Evolutionary conservation across 2,113 vertebrate genomes (phyloP), one percentile per base, ranked within the genome.

Genomic region (Camelus bactrianus): DNA sequence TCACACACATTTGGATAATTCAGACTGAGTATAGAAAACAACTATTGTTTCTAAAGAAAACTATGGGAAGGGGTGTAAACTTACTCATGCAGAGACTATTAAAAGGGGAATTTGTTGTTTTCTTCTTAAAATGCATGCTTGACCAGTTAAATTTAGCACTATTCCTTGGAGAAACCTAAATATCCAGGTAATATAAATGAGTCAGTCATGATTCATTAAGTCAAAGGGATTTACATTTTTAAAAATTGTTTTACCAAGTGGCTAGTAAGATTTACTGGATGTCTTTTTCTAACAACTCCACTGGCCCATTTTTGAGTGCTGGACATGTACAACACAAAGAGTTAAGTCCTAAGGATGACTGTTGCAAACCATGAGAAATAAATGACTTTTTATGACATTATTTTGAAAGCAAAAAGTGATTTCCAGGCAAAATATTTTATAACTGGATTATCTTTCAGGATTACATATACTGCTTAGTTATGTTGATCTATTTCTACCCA

Each of bases 381-480:
- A 48, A 72, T n/a, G 2, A 54, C 8, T 90, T 91, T 46, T 62
- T 20, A 50, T 79, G 4, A 28, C 19, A 65, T 91, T 81, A 80
- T 58, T 89, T 90, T 30, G 56, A 80, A 97, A 83, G 2, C 19
- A 86, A 58, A 65, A 76, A 72, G 20, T 83, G 11, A 86, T 82
- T 77, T 95, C 35, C 46, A 80, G n/a, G 4, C 8, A 75, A 90
- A 90, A 60, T 83, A 65, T n/a, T 73, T 76, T 76, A 82, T 76
- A 52, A 30, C 8, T 62, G 24, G 54, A 70, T 38, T 6, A 8
- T 79, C 4, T 81, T 69, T 56, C 17, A 80, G 46, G 28, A 75
- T 85, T 64, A 64, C 54, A 12, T 65, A 20, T 64, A 67, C 17
- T 13, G 24, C 30, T 28, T 73, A 70, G 0, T 24, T 62, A 64